These are phyloP conservation scores for Drosophila lacicola DNA, from an alignment of 2,888 invertebrate genomes.

Conservation along the genomic window DNA sequence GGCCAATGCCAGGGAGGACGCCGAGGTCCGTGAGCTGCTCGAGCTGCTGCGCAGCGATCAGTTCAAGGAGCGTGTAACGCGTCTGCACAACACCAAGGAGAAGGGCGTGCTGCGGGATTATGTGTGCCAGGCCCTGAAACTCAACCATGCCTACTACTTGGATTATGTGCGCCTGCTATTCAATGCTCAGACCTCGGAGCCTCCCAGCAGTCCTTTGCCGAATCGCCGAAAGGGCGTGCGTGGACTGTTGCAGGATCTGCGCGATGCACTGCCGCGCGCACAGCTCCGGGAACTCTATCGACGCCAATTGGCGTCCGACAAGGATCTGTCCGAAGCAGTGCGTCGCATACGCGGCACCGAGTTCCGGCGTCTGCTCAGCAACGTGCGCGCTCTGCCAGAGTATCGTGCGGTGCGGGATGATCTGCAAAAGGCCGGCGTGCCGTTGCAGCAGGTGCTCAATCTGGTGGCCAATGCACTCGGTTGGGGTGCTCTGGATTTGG, in stretches of 20 bases:
- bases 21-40: constrained; percentile 57
- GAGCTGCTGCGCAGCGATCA: constrained; percentile 48
- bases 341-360: constrained; percentile 62
- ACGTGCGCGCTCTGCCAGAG: constrained; percentile 50
- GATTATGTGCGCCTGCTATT: constrained; percentile 48
- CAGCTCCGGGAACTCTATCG: constrained; percentile 59
- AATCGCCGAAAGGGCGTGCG: constrained; percentile 66
- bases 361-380: constrained; percentile 60
- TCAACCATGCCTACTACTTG: constrained; percentile 58
- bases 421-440: constrained; percentile 58
- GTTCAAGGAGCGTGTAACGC: constrained; percentile 38
- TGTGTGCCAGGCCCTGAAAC: constrained; percentile 61
- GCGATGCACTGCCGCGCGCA: constrained; percentile 62
- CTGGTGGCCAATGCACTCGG: constrained; percentile 62
- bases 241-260: constrained; percentile 67
- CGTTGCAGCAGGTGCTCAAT: constrained; percentile 59
- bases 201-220: constrained; percentile 22
- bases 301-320: constrained; percentile 51
- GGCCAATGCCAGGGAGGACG: constrained; percentile 62
- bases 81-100: constrained; percentile 51
- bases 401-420: constrained; percentile 47
- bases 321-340: constrained; percentile 59
- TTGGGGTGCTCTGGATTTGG: constrained; percentile 58
- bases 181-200: constrained; percentile 23
- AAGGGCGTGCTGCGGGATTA: constrained; percentile 56